Evolutionary conservation across 2,888 invertebrate species (phyloP), one percentile per base, ranked within the genome.

Genomic region (Chesias legatella): DNA sequence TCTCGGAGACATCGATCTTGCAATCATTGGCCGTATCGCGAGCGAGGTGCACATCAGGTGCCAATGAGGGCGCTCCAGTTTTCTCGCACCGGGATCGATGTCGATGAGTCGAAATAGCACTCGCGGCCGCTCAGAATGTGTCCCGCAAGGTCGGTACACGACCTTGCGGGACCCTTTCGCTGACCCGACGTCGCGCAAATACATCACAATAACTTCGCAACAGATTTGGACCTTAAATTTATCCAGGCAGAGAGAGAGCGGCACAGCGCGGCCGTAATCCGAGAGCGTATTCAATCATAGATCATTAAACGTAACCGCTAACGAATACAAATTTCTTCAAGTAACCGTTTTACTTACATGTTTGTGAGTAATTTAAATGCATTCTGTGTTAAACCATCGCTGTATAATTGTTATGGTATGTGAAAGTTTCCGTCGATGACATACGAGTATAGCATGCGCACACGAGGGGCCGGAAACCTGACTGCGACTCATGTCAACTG

Each of bases 11-110:
- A 60, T 61, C 60, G 63, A 72, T 73, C 65, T 72, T 67, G 79
- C 75, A 78, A 75, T 74, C 64, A 63, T 64, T 64, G 70, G 65
- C 60, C 53, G 60, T 55, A 52, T 52, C 49, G 54, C 49, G 53
- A 53, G 54, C 49, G 53, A 53, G 65, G 63, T 77, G 76, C 76
- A 77, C 63, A 61, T 63, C 69, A 74, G 74, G 75, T 82, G 82
- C 79, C 81, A 82, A 82, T 68, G 74, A 72, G 71, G 72, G 64
- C 75, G 79, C 75, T 79, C 74, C 68, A 81, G 72, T 79, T 79
- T 66, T 56, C 60, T 60, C 62, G 58, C 62, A 38, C 27, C 64
- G 60, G 70, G 70, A 77, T 79, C 75, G 77, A 80, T 79, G 77
- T 75, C 73, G 69, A 60, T 59, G 62, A 48, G 71, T 48, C 29